phyloP scores from a whole-genome alignment of 2,113 vertebrate species.

The Sebastes fasciatus region DNA sequence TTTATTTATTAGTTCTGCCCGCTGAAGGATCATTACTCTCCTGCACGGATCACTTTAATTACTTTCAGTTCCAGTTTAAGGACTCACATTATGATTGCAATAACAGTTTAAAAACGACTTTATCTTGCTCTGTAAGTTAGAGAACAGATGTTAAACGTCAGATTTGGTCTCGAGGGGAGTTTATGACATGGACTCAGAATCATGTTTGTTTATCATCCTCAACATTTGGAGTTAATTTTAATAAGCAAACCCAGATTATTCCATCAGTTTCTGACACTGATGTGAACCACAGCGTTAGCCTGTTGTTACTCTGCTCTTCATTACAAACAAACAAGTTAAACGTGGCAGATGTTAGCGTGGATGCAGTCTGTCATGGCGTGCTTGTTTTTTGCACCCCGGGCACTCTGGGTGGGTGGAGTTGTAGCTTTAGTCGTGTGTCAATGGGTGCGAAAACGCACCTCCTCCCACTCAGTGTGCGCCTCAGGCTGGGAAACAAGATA shows the following conservation, averaged over 20 bases:
- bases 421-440: conserved; percentile 4
- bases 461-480: conserved; percentile 34
- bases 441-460: background rate
- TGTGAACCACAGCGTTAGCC: background rate
- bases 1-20: too few relatives aligned
- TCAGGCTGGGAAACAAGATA: conserved; percentile 39
- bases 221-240: background rate
- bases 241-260: background rate
- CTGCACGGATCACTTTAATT: too few relatives aligned
- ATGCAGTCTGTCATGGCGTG: conserved; percentile 15
- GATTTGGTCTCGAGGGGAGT: too few relatives aligned
- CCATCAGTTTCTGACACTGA: background rate
- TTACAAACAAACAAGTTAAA: background rate
- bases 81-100: background rate
- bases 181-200: background rate
- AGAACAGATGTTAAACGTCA: conserved; percentile 3
- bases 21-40: too few relatives aligned
- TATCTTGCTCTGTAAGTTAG: background rate
- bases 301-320: background rate
- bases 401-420: conserved; percentile 49
- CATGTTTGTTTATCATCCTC: background rate
- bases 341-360: background rate
- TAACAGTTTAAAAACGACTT: background rate
- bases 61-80: too few relatives aligned
- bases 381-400: conserved; percentile 45